Base-by-base conservation (phyloP, 2,888 invertebrate species). In the Chromoteleia sp. region DNA sequence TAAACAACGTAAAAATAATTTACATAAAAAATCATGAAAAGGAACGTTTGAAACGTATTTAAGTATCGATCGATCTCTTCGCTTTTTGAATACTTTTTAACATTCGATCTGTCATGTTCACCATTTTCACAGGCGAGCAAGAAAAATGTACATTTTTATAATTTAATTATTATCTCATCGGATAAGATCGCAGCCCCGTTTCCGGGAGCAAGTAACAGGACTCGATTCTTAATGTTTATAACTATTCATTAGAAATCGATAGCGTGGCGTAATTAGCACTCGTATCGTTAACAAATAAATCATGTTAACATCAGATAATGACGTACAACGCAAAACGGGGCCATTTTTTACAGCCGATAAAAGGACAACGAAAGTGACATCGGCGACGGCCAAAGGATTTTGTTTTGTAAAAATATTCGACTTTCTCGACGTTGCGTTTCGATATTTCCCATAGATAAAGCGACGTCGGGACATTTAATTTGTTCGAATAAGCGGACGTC, bases 161-260 rank as follows among this genome's bases (percentile, higher is more conserved):
- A 21, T 12, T 1, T 39, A n/a, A 21, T 8, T 12, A 15, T 63
- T 63, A 73, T 73, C 43, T 52, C 41, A 59, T 63, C 54, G 36
- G 5, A 48, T 17, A 48, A 48, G 65, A 74, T 65, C 39, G 17
- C 8, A 14, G 12, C 12, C 30, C 14, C 5, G 59, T 76, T 76
- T 76, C 76, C 76, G 76, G 68, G 19, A 54, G 45, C 15, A 29
- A 43, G 15, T 59, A 63, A 61, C 76, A 36, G 54, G 17, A 54
- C 19, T 70, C 21, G 29, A 54, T 54, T 70, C 17, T 6, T 7
- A 25, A 58, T 39, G 67, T 77, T 67, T 48, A 52, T 39, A 75
- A 59, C 70, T 70, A 77, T 68, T 70, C 54, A 70, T 77, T 77
- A 70, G 77, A 63, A 77, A 77, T 77, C 77, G 70, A 77, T 77